phyloP scores from a whole-genome alignment of 2,797 vertebrate species.

The Arremon brunneinucha region DNA sequence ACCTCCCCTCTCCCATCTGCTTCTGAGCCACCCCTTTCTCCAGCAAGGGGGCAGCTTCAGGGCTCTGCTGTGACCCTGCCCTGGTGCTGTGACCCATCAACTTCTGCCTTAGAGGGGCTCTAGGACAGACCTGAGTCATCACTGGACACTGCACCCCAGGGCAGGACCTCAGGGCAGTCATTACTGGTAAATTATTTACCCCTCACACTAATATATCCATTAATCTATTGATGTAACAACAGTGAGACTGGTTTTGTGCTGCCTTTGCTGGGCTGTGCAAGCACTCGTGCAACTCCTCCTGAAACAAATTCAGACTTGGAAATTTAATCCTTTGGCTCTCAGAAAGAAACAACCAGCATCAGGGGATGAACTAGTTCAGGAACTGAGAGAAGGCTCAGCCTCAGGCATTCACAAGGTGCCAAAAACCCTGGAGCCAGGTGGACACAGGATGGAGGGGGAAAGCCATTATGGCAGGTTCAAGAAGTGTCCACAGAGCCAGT shows the following conservation, averaged over 20 bases:
- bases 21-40: background rate
- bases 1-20: background rate
- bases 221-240: background rate
- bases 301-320: background rate
- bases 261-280: background rate
- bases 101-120: background rate
- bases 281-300: background rate
- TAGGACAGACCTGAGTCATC: background rate
- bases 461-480: background rate
- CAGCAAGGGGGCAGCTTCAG: background rate
- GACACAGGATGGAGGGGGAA: background rate
- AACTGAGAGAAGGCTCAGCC: background rate
- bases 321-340: background rate
- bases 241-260: background rate
- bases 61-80: background rate
- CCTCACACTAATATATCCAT: background rate
- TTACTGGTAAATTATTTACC: background rate
- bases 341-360: background rate
- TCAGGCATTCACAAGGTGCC: background rate
- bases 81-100: background rate
- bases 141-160: rapidly evolving
- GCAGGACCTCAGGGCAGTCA: background rate
- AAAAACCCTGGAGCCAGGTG: background rate
- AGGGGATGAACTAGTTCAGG: background rate
- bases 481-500: background rate